Evolutionary conservation across 2,797 vertebrate genomes (phyloP), one percentile per base, ranked within the genome.

Genomic region (Phrynocephalus vlangalii): DNA sequence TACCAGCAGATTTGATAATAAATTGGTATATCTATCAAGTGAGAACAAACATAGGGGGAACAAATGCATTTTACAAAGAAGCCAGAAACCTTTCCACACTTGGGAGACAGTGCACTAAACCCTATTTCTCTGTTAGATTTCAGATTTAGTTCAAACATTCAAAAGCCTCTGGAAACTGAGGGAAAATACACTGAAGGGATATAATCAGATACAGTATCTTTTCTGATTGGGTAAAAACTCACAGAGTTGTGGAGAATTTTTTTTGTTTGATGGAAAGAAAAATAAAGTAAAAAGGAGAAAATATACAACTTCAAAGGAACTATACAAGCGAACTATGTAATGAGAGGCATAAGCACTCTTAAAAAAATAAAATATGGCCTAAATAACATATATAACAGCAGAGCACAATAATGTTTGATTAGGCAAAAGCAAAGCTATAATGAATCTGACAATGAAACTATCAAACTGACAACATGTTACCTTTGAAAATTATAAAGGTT

Each of bases 1-100:
- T 66, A 84, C 63, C 82, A 71, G 70, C 33, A 87, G 63, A 84
- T 87, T 76, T 87, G 84, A 90, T 90, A 81, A 84, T 76, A 84
- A 81, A 78, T 71, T 66, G 81, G 63, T 71, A 84, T 71, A 84
- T 22, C 78, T 81, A 78, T 82, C 86, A 90, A 85, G 67, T 70
- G 67, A 87, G 73, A 90, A 77, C 72, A 86, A 89, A 82, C 24
- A 70, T 72, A 10, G 38, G 60, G 66, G 63, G 82, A 82, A 81
- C 60, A 50, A 87, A 90, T 28, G 71, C 78, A 82, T 77, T 84
- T 20, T 76, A 76, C 18, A 16, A n/a, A 63, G 60, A 85, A 44
- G 24, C 20, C 38, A 1, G 70, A 0, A 83, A 78, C 79, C 71
- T 11, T 86, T 76, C 26, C 73, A 76, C 5, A 83, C 1, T 44